Conservation (phyloP, 1,140 invertebrate species). For the Pogonomyrmex barbatus region DNA sequence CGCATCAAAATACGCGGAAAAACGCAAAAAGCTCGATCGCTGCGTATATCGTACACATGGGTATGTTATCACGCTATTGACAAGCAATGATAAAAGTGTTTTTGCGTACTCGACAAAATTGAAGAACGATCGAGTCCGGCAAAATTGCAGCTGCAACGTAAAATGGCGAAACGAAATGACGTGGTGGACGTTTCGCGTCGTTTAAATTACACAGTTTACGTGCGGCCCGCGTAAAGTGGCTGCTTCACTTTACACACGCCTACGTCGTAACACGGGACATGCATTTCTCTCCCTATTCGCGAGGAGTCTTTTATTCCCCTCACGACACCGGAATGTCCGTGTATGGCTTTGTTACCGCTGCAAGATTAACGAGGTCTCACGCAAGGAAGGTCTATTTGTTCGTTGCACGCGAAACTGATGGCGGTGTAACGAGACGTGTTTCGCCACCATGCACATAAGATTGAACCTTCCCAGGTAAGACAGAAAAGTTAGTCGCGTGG, state of each 20-base stretch:
- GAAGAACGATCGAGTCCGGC: neutral
- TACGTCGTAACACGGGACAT: slow-evolving; percentile 4
- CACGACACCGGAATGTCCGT: slow-evolving; percentile 52
- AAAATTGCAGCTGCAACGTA: slow-evolving; percentile 3
- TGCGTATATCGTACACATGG: neutral
- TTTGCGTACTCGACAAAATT: slow-evolving; percentile 12
- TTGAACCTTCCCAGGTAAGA: slow-evolving; percentile 37
- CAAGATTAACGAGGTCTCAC: slow-evolving; percentile 71
- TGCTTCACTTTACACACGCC: slow-evolving; percentile 49
- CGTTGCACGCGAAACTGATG: slow-evolving; percentile 35
- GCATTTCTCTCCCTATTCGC: slow-evolving; percentile 15
- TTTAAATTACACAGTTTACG: slow-evolving; percentile 35
- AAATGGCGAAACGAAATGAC: slow-evolving; percentile 17
- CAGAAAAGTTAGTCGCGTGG: slow-evolving; percentile 38
- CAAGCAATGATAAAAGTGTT: slow-evolving; percentile 32
- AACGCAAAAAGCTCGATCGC: neutral
- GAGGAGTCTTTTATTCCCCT: slow-evolving; percentile 54
- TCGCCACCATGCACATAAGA: slow-evolving; percentile 55
- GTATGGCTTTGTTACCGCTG: slow-evolving; percentile 63
- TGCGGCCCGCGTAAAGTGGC: slow-evolving; percentile 4
- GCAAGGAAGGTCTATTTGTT: slow-evolving; percentile 61
- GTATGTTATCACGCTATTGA: neutral
- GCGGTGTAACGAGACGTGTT: slow-evolving; percentile 61
- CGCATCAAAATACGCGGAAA: neutral
- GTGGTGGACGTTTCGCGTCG: neutral